phyloP scores from a whole-genome alignment of 2,797 vertebrate species.

The Enteromius radiatus region DNA sequence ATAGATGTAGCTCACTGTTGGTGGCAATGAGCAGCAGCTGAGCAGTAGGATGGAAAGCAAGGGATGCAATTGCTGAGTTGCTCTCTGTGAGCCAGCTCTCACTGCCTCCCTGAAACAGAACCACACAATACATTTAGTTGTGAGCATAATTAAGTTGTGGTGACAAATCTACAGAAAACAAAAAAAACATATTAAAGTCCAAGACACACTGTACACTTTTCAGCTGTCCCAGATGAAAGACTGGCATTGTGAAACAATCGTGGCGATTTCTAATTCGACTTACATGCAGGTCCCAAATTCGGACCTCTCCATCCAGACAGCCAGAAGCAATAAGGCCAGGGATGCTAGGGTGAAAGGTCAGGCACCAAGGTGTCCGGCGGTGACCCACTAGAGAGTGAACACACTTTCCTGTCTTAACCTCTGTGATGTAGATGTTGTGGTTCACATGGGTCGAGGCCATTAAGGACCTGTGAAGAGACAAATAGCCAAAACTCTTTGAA shows the following conservation, averaged over 20 bases:
- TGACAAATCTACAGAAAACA: neutral
- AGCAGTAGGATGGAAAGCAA: constrained; percentile 96
- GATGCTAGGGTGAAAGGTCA: constrained; percentile 97
- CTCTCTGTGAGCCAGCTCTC: constrained; percentile 98
- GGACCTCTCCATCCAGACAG: constrained; percentile 96
- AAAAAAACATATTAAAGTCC: neutral
- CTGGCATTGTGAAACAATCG: neutral
- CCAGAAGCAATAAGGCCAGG: constrained; percentile 95
- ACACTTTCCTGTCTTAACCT: constrained; percentile 98
- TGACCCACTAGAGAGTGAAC: constrained; percentile 95
- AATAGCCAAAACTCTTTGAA: neutral
- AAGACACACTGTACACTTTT: too few relatives aligned
- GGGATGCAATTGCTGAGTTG: constrained; percentile 94
- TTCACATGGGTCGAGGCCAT: constrained; percentile 98
- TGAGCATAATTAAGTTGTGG: neutral
- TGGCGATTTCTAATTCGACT: constrained; percentile 67
- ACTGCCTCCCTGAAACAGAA: constrained; percentile 86
- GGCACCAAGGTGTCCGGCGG: constrained; percentile 95
- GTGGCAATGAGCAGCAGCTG: constrained; percentile 96
- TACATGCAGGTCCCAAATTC: constrained; percentile 98
- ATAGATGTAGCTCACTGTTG: constrained; percentile 96
- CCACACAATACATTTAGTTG: neutral
- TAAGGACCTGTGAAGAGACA: constrained; percentile 78
- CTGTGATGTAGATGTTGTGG: constrained; percentile 98
- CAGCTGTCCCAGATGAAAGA: too few relatives aligned